phyloP scores from a whole-genome alignment of 2,797 vertebrate species.

The Halcyon leucocephala region DNA sequence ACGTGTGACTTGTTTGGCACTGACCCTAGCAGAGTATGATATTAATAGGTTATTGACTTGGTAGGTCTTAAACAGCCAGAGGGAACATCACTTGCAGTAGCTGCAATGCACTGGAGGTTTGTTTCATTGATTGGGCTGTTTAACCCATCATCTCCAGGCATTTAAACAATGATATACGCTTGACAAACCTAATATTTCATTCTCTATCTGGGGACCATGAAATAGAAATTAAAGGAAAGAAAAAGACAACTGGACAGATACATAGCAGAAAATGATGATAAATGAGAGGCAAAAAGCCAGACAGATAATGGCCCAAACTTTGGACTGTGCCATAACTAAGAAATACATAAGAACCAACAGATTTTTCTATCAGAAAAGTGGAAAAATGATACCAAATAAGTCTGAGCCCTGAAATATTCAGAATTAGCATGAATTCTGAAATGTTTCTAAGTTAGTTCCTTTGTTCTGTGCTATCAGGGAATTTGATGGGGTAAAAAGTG shows the following conservation, averaged over 20 bases:
- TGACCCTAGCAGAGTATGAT: slow-evolving; percentile 83
- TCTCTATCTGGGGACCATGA: slow-evolving; percentile 80
- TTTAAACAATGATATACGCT: slow-evolving; percentile 85
- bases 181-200: slow-evolving; percentile 88
- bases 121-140: slow-evolving; percentile 86
- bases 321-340: slow-evolving; percentile 8
- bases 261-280: slow-evolving; percentile 79
- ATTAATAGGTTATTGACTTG: slow-evolving; percentile 89
- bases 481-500: neutral
- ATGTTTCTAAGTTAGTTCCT: neutral
- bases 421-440: neutral
- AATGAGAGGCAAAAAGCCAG: slow-evolving; percentile 66
- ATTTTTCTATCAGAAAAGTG: neutral
- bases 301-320: slow-evolving; percentile 55
- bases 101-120: slow-evolving; percentile 83
- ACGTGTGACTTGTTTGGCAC: slow-evolving; percentile 73
- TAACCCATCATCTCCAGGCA: slow-evolving; percentile 86
- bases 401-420: neutral
- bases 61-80: slow-evolving; percentile 84
- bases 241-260: slow-evolving; percentile 78
- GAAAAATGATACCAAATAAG: neutral
- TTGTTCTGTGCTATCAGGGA: neutral
- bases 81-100: slow-evolving; percentile 78
- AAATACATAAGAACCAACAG: neutral
- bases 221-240: slow-evolving; percentile 80